phyloP scores from a whole-genome alignment of 2,113 vertebrate genomes.

The Lepidothrix coronata region DNA sequence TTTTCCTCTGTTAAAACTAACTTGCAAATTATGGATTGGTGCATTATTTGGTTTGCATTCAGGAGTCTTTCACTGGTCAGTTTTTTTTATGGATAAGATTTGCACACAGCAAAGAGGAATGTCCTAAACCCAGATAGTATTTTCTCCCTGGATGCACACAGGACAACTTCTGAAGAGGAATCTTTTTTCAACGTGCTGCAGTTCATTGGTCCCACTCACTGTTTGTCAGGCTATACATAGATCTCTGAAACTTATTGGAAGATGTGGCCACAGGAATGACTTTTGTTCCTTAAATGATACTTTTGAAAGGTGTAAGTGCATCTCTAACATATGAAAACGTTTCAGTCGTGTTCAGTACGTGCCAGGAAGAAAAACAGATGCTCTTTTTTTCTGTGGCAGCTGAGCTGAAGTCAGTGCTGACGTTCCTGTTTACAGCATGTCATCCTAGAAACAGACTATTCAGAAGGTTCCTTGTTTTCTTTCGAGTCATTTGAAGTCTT shows the following conservation, averaged over 20 bases:
- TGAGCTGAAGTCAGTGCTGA: slow-evolving; percentile 45
- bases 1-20: neutral
- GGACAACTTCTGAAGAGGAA: neutral
- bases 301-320: neutral
- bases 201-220: neutral
- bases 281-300: neutral
- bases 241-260: neutral
- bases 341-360: neutral
- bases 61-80: neutral
- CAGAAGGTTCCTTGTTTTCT: neutral
- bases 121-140: neutral
- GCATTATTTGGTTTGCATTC: accelerated
- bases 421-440: neutral
- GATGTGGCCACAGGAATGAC: neutral
- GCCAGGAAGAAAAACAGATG: neutral
- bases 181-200: neutral
- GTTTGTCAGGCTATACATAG: neutral
- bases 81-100: neutral
- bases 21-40: neutral
- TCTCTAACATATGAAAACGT: neutral
- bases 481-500: neutral
- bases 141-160: neutral
- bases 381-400: neutral
- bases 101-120: neutral
- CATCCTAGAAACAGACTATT: neutral